phyloP scores from a whole-genome alignment of 2,797 vertebrate species.

The Artibeus lituratus region DNA sequence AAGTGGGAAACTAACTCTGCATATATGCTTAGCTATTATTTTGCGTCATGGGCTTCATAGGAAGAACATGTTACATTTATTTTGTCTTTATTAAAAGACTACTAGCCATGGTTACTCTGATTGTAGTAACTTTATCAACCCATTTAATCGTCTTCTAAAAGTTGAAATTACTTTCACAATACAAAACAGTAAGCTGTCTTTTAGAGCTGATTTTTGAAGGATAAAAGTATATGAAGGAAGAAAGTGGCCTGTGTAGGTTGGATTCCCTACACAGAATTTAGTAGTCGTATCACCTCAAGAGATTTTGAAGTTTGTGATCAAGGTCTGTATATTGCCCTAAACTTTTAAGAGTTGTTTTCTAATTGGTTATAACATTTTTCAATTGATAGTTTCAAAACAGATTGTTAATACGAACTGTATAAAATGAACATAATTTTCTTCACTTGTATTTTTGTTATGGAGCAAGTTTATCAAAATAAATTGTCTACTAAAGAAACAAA shows the following conservation, averaged over 20 bases:
- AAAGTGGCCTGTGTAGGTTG: slow-evolving; percentile 58
- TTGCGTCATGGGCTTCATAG: slow-evolving; percentile 57
- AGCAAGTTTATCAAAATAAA: slow-evolving; percentile 88
- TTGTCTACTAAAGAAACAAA: slow-evolving; percentile 83
- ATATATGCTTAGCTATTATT: slow-evolving; percentile 25
- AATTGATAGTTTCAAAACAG: slow-evolving; percentile 83
- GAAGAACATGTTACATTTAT: slow-evolving; percentile 64
- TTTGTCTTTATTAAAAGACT: slow-evolving; percentile 75
- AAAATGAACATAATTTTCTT: slow-evolving; percentile 88
- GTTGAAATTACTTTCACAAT: slow-evolving; percentile 56
- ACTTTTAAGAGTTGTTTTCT: slow-evolving; percentile 83
- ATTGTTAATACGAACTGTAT: slow-evolving; percentile 86
- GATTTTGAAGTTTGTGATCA: slow-evolving; percentile 69
- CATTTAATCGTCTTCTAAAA: slow-evolving; percentile 63
- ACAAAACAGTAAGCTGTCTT: slow-evolving; percentile 72
- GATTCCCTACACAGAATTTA: slow-evolving; percentile 46
- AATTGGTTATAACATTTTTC: slow-evolving; percentile 84
- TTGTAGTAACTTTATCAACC: slow-evolving; percentile 55
- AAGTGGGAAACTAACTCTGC: slow-evolving; percentile 16
- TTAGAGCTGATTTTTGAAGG: slow-evolving; percentile 79
- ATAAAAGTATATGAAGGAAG: slow-evolving; percentile 79
- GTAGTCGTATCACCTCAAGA: slow-evolving; percentile 58
- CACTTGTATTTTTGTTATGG: slow-evolving; percentile 88
- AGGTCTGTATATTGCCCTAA: slow-evolving; percentile 74
- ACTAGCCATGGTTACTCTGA: slow-evolving; percentile 58